Base-by-base conservation (phyloP, 2,797 vertebrate species). In the Silurus aristotelis region DNA sequence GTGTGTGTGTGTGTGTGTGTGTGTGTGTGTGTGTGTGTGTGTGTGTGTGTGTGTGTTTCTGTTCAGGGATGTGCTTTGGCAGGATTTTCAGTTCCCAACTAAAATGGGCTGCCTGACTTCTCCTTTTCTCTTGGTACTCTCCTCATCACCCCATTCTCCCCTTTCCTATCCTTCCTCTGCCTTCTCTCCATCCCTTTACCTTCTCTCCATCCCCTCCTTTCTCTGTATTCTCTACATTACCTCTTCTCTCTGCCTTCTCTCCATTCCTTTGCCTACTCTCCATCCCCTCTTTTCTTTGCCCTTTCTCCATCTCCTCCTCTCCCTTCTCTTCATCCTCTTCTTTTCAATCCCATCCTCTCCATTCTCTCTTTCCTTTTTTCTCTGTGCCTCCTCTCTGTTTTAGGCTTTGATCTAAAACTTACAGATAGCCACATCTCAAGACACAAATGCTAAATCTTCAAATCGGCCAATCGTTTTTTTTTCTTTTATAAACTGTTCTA, bases 91-190 rank as follows among this genome's bases (percentile, higher is more conserved):
- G 92, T 92, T 93, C 93, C 94, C 94, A 92, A 93, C 94, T 93
- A 90, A 92, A 92, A 88, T 90, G 90, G 92, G 93, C 93, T 91
- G 92, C 93, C 93, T 93, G 93, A 94, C 91, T 92, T 92, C 52
- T 78, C 46, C 80, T 84, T n/a, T 48, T 68, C 38, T 55, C 75
- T 77, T 66, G 5, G 55, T 7, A 6, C 1, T 8, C 1, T 8
- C 6, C 9, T 48, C 48, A 48, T 48, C 48, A 48, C 48, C 6
- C 48, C 48, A 9, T 70, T 61, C 66, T 31, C 38, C 66, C 66
- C 20, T 6, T 48, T 3, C 48, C 48, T 9, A 6, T 48, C 48
- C 48, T 48, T 9, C 9, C 48, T 48, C 48, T 48, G 9, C 48
- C 48, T 48, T 9, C 6, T 48, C 48, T 48, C 48, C 48, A 48